phyloP scores from a whole-genome alignment of 2,888 invertebrate species.

The Trachelus tabidus region DNA sequence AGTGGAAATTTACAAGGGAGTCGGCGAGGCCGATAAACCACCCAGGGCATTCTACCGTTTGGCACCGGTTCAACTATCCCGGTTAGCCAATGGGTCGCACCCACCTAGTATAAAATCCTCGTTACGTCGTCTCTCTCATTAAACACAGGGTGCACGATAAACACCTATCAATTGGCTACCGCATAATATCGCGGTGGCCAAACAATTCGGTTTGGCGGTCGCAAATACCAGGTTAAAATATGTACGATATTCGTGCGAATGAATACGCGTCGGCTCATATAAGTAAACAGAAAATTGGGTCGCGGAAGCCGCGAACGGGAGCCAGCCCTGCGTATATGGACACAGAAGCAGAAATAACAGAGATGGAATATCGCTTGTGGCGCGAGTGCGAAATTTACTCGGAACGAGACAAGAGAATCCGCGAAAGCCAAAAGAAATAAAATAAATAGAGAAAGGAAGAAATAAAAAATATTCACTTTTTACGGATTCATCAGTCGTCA shows the following conservation, averaged over 20 bases:
- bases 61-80: not conserved
- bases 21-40: not conserved
- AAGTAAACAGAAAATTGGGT: constrained; percentile 19
- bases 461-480: not conserved
- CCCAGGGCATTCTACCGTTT: not conserved
- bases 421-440: constrained; percentile 14
- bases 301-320: not conserved
- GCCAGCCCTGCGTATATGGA: not conserved
- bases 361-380: constrained; percentile 1
- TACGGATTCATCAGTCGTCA: not conserved
- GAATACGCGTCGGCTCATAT: not conserved
- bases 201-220: constrained; percentile 39
- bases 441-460: not conserved
- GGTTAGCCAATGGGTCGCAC: not conserved
- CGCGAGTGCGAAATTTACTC: constrained; percentile 19
- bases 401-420: constrained; percentile 14
- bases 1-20: not conserved
- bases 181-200: constrained; percentile 28
- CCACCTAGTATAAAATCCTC: constrained; percentile 33
- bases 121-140: constrained; percentile 36
- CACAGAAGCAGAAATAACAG: not conserved
- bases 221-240: constrained; percentile 44
- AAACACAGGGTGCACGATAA: constrained; percentile 34
- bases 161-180: constrained; percentile 28
- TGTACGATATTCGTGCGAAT: constrained; percentile 32